phyloP scores from a whole-genome alignment of 2,888 invertebrate genomes.

The Athalia cordata region DNA sequence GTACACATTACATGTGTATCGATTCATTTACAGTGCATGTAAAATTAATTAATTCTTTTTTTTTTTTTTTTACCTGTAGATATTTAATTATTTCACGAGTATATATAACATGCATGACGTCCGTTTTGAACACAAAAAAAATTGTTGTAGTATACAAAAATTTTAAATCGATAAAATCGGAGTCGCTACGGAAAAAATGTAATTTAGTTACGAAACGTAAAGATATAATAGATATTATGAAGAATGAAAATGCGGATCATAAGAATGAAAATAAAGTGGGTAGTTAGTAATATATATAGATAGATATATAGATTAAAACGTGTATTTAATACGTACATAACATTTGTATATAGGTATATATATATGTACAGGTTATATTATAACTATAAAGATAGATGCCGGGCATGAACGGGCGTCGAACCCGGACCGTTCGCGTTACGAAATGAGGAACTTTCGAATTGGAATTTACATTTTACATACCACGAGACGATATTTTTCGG shows the following conservation, averaged over 20 bases:
- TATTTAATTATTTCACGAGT: too few relatives aligned
- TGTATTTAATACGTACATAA: conserved; percentile 24
- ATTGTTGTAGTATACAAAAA: too few relatives aligned
- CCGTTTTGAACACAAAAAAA: too few relatives aligned
- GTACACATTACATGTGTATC: not conserved
- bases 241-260: conserved; percentile 14
- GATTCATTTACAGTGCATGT: not conserved
- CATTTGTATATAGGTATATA: conserved; percentile 40
- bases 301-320: not conserved
- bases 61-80: too few relatives aligned
- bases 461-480: conserved; percentile 27
- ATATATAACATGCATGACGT: too few relatives aligned
- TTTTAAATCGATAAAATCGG: too few relatives aligned
- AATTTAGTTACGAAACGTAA: not conserved
- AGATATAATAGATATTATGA: conserved; percentile 7
- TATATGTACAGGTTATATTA: conserved; percentile 39
- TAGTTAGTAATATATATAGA: not conserved
- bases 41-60: too few relatives aligned
- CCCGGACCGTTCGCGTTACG: conserved; percentile 64
- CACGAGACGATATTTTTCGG: not conserved
- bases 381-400: conserved; percentile 24
- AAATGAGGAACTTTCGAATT: conserved; percentile 64
- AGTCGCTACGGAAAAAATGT: not conserved
- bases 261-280: not conserved
- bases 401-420: conserved; percentile 61